Evolutionary conservation across 1,140 invertebrate genomes (phyloP), one percentile per base, ranked within the genome.

Genomic region (Anastrepha ludens): DNA sequence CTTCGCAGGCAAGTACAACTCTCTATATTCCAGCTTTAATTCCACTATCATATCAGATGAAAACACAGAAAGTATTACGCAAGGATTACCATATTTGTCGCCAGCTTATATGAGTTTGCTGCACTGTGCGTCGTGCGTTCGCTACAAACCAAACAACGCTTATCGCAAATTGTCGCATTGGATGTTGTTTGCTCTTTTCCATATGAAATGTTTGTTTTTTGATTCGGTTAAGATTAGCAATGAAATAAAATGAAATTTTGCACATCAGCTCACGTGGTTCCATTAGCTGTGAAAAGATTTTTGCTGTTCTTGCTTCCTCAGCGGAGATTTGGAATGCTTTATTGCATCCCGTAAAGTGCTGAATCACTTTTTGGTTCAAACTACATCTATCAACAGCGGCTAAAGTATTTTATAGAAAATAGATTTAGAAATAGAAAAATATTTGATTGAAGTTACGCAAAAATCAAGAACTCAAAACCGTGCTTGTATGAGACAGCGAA

Each of bases 111-210:
- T 8, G 2, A 0, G 17, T 44, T 44, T 7, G 2, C 17, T 41
- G 9, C 67, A 47, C 67, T 74, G 15, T 74, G 39, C 41, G 2
- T 15, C 8, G 3, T 41, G 4, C 39, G 65, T 15, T 62, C 4
- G 9, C 17, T 15, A 4, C 17, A 55, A 55, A 55, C 50, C 29
- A 29, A 62, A 62, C 60, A 62, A 62, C 60, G 50, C 17, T 62
- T n/a, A 62, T n/a, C 17, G 60, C 11, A n/a, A 74, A 74, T 47
- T 74, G 67, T 74, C 67, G 67, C 67, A 74, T 74, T 74, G 67
- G 8, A 0, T 4, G 13, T 74, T 74, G 67, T 74, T 74, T 74
- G 67, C 5, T 6, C 15, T 74, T 3, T 47, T 39, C 4, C 5
- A 17, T 13, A 41, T 39, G 39, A n/a, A 29, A 15, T 74, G 67